Conservation (phyloP, 2,797 vertebrate genomes). For the Moxostoma hubbsi region DNA sequence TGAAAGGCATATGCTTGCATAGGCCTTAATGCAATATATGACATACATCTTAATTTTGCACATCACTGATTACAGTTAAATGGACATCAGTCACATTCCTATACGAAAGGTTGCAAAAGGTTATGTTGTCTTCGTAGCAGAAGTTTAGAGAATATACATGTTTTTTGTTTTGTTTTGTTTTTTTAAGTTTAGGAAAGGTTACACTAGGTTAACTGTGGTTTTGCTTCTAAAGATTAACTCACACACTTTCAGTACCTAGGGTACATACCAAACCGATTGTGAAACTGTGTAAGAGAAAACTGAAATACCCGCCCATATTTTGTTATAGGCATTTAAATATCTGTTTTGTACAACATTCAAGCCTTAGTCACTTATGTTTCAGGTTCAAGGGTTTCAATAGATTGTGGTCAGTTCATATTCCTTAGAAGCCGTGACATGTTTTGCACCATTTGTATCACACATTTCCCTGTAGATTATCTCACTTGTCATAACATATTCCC, state of each 20-base stretch:
- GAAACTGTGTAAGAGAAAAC: constrained; percentile 11
- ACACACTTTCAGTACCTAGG: background rate
- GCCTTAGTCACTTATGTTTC: background rate
- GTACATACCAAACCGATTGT: constrained; percentile 3
- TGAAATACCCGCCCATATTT: constrained; percentile 11
- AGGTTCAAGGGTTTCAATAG: constrained; percentile 15
- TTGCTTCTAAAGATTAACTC: constrained; percentile 26
- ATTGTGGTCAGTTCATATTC: constrained; percentile 17
- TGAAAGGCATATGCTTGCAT: constrained; percentile 55
- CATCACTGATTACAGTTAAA: constrained; percentile 52
- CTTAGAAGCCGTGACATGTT: constrained; percentile 13
- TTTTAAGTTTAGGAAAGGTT: constrained; percentile 25
- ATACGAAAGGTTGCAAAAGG: constrained; percentile 31
- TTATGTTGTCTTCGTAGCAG: constrained; percentile 33
- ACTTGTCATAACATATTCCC: constrained; percentile 17
- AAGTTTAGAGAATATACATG: constrained; percentile 44
- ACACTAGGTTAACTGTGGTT: background rate
- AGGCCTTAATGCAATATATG: constrained; percentile 29
- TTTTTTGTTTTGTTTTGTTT: constrained; percentile 38
- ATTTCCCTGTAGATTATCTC: constrained; percentile 14
- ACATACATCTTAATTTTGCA: constrained; percentile 48
- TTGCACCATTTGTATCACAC: constrained; percentile 30
- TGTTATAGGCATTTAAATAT: constrained; percentile 28
- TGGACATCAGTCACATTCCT: constrained; percentile 50
- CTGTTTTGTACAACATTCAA: constrained; percentile 3